phyloP scores from a whole-genome alignment of 2,888 invertebrate genomes.

The Metellina segmentata region DNA sequence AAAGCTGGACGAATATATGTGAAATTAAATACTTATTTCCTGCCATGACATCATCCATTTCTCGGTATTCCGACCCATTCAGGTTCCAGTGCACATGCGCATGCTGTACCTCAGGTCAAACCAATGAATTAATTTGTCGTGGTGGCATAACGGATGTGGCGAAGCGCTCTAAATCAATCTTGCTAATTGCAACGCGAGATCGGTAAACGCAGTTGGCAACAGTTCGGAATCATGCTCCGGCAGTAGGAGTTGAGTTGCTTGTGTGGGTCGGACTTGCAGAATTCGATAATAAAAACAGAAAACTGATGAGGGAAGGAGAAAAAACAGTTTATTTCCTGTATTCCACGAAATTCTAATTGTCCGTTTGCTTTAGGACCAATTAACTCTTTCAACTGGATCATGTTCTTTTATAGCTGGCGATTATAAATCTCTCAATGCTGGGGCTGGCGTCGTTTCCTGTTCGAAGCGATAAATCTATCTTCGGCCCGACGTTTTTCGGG shows the following conservation, averaged over 20 bases:
- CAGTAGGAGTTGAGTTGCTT: not conserved
- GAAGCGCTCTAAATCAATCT: constrained; percentile 64
- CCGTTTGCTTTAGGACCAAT: constrained; percentile 48
- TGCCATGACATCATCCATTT: constrained; percentile 17
- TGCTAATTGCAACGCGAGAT: constrained; percentile 37
- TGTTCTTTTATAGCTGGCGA: constrained; percentile 15
- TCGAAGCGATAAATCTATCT: constrained; percentile 57
- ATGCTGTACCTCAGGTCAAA: constrained; percentile 43
- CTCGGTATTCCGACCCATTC: constrained; percentile 14
- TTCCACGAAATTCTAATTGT: constrained; percentile 69
- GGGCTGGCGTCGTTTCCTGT: constrained; percentile 59
- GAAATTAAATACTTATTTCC: constrained; percentile 66
- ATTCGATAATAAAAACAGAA: constrained; percentile 44
- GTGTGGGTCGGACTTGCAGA: not conserved
- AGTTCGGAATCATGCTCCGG: not conserved
- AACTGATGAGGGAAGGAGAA: constrained; percentile 24
- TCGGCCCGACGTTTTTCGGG: constrained; percentile 21
- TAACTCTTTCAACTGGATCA: constrained; percentile 25
- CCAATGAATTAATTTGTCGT: constrained; percentile 65
- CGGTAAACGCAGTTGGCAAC: not conserved
- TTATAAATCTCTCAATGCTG: constrained; percentile 47
- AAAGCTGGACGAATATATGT: constrained; percentile 46
- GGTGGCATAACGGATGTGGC: constrained; percentile 54
- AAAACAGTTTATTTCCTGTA: constrained; percentile 57
- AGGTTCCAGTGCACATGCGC: constrained; percentile 26